Evolutionary conservation across 1,140 invertebrate species (phyloP).

Genomic region (Macrotrachela quadricornifera): DNA sequence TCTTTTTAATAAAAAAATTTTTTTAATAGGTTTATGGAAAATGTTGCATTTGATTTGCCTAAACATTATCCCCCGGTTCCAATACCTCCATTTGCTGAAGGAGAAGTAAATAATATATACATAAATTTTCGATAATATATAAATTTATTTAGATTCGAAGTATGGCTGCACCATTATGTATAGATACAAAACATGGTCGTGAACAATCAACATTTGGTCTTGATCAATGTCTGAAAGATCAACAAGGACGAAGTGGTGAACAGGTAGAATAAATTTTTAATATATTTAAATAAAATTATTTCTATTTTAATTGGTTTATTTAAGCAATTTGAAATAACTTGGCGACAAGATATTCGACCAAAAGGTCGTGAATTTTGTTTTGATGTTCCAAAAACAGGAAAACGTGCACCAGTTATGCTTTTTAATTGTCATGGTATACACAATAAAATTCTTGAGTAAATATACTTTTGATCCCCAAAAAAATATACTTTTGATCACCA

Average conservation of each 20-base stretch:
- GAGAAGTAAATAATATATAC: conserved; percentile 38
- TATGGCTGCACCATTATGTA: conserved; percentile 4
- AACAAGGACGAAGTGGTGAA: too few species aligned
- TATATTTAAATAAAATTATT: too few species aligned
- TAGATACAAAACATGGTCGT: conserved; percentile 8
- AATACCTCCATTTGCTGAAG: conserved; percentile 61
- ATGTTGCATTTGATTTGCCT: conserved; percentile 70
- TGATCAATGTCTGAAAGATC: neutral
- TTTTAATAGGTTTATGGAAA: conserved; percentile 40
- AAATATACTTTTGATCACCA: too few species aligned
- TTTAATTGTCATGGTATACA: conserved; percentile 36
- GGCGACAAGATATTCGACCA: conserved; percentile 70
- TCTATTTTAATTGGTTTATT: too few species aligned
- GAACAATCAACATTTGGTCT: conserved; percentile 1
- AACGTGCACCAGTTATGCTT: conserved; percentile 52
- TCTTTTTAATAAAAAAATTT: too few species aligned
- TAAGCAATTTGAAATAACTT: conserved; percentile 44
- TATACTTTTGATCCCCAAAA: too few species aligned
- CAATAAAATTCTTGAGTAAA: too few species aligned
- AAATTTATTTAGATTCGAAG: conserved; percentile 19
- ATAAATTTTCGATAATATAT: too few species aligned
- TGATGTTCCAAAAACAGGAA: conserved; percentile 46
- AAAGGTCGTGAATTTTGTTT: conserved; percentile 60
- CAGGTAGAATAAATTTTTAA: too few species aligned
- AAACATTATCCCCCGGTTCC: conserved; percentile 74